These are phyloP conservation scores for Epirrhoe alternata DNA, from an alignment of 2,888 invertebrate species.

Conservation along the genomic window DNA sequence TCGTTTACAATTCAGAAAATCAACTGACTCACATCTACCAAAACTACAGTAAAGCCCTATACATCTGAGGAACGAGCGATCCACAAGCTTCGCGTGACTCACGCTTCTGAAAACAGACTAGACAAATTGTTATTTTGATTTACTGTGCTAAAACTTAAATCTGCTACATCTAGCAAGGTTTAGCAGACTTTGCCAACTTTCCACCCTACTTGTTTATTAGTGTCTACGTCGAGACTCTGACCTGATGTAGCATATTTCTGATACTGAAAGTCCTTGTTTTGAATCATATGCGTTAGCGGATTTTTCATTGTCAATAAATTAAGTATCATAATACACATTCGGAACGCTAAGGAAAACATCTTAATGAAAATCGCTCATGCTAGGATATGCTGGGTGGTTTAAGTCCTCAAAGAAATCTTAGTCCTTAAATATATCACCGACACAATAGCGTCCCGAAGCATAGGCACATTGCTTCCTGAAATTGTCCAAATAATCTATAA, in stretches of 20 bases:
- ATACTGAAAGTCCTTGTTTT: background rate
- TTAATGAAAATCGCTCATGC: background rate
- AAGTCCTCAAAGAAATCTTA: background rate
- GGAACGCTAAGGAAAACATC: background rate
- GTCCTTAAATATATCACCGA: background rate
- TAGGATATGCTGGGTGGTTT: no score
- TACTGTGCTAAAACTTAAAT: conserved; percentile 2
- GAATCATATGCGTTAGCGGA: background rate
- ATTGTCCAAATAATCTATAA: background rate
- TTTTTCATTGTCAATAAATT: background rate
- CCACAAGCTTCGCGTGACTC: conserved; percentile 5
- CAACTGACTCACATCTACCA: conserved; percentile 13
- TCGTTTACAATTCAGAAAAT: background rate
- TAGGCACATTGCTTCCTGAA: background rate
- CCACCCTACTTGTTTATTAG: conserved; percentile 10
- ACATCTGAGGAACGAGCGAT: conserved; percentile 5
- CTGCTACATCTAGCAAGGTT: background rate
- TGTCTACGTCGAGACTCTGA: background rate
- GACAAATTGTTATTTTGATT: conserved; percentile 3
- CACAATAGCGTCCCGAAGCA: background rate
- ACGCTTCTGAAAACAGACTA: conserved; percentile 6
- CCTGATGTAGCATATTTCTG: background rate
- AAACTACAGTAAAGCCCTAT: conserved; percentile 4
- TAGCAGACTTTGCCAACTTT: background rate
- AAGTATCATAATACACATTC: background rate